These are phyloP conservation scores for Poecilia gillii DNA, from an alignment of 2,797 vertebrate genomes.

Conservation along the genomic window DNA sequence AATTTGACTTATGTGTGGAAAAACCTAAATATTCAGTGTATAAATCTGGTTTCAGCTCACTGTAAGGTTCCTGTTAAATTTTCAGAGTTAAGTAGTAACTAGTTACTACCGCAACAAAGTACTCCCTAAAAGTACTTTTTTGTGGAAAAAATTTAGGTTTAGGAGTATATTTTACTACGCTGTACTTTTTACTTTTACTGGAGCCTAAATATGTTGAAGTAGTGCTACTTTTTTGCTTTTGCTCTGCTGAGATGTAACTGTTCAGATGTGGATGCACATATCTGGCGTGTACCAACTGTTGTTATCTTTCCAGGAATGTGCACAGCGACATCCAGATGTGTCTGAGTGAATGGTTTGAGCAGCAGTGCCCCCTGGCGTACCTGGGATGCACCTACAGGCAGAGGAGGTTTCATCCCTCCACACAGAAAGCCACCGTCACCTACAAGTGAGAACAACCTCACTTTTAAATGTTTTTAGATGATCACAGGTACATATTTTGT, in stretches of 20 bases:
- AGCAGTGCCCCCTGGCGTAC: constrained; percentile 92
- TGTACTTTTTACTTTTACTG: too few species aligned
- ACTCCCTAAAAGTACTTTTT: too few species aligned
- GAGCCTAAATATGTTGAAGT: too few species aligned
- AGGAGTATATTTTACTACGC: too few species aligned
- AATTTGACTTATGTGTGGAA: too few species aligned
- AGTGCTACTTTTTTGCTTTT: too few species aligned
- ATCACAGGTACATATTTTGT: not conserved
- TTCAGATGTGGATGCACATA: not conserved
- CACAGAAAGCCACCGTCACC: constrained; percentile 82
- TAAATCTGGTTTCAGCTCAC: too few species aligned
- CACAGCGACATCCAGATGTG: constrained; percentile 91
- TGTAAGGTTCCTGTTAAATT: too few species aligned
- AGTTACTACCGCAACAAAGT: too few species aligned
- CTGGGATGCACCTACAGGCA: constrained; percentile 93
- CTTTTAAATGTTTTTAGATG: not conserved
- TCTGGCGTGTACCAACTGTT: not conserved
- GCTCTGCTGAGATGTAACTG: not conserved
- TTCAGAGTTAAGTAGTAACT: too few species aligned
- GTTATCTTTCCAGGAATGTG: constrained; percentile 80
- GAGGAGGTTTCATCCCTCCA: constrained; percentile 86
- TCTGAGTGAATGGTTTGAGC: constrained; percentile 92
- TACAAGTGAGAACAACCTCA: constrained; percentile 81
- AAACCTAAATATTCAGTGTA: too few species aligned
- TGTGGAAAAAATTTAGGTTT: too few species aligned